Percentiles rank a stretch among this genome's conserved stretches.
phyloP scores from a whole-genome alignment of 2,888 invertebrate genomes.

The Calephelis perditalis region DNA sequence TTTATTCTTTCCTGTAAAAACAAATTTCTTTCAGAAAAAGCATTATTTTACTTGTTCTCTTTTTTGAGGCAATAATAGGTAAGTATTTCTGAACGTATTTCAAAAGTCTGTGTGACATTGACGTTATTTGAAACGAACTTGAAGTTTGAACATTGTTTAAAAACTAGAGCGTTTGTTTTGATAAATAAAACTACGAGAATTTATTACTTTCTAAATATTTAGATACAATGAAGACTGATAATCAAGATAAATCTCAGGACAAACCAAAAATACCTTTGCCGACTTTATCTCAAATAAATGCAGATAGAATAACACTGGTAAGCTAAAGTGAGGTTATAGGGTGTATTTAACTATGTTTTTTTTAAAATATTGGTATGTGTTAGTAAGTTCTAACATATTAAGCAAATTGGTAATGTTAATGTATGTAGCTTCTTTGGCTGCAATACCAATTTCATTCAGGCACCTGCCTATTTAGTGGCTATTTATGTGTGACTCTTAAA shows the following conservation, averaged over 20 bases:
- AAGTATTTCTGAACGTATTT: constrained; percentile 14
- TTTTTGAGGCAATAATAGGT: too few relatives aligned
- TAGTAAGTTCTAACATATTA: too few relatives aligned
- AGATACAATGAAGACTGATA: constrained; percentile 55
- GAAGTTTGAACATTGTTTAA: constrained; percentile 26
- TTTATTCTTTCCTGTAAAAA: constrained; percentile 30
- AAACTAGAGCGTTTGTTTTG: constrained; percentile 23
- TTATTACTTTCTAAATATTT: constrained; percentile 13
- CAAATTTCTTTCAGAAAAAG: background rate
- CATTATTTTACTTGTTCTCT: too few relatives aligned
- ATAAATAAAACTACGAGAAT: constrained; percentile 14
- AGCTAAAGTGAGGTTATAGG: constrained; percentile 46
- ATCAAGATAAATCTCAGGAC: constrained; percentile 42
- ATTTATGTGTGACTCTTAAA: background rate
- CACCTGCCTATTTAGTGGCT: background rate
- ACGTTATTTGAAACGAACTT: constrained; percentile 19
- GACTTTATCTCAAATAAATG: constrained; percentile 93
- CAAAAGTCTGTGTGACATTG: constrained; percentile 17
- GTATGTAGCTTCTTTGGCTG: background rate
- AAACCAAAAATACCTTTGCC: constrained; percentile 81
- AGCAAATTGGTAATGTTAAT: too few relatives aligned
- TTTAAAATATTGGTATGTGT: background rate
- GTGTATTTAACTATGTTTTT: constrained; percentile 15
- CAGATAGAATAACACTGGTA: constrained; percentile 93
- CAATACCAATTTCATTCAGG: background rate